These are phyloP conservation scores for Riparia riparia DNA, from an alignment of 2,113 vertebrate genomes.

Conservation along the genomic window DNA sequence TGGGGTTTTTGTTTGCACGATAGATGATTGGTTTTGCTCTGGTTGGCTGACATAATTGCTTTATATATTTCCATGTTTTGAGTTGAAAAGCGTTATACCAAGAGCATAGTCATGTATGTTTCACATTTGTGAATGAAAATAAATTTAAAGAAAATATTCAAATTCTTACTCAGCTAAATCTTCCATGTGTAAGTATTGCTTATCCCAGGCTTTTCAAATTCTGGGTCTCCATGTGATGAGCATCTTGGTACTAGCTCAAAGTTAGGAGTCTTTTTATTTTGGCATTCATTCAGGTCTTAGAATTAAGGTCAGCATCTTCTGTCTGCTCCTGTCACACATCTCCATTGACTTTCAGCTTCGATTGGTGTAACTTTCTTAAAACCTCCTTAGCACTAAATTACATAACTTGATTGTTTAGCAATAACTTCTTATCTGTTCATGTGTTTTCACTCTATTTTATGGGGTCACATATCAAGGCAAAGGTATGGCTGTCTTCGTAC, in stretches of 20 bases:
- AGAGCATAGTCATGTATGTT: neutral
- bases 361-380: neutral
- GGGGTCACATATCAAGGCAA: neutral
- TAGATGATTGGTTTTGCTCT: neutral
- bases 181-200: neutral
- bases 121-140: neutral
- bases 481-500: neutral
- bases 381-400: neutral
- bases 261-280: neutral
- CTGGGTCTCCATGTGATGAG: neutral
- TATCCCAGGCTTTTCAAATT: neutral
- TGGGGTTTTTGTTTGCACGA: neutral
- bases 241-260: neutral
- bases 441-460: neutral
- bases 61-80: neutral
- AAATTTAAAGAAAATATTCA: neutral
- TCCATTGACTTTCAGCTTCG: neutral
- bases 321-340: neutral
- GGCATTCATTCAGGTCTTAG: neutral
- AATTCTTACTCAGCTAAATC: neutral
- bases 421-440: neutral
- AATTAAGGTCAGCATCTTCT: neutral
- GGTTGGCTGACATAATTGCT: neutral
- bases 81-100: neutral
- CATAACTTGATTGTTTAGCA: neutral